These are phyloP conservation scores for Gracilinanus agilis DNA, from an alignment of 2,113 vertebrate genomes.

Conservation along the genomic window DNA sequence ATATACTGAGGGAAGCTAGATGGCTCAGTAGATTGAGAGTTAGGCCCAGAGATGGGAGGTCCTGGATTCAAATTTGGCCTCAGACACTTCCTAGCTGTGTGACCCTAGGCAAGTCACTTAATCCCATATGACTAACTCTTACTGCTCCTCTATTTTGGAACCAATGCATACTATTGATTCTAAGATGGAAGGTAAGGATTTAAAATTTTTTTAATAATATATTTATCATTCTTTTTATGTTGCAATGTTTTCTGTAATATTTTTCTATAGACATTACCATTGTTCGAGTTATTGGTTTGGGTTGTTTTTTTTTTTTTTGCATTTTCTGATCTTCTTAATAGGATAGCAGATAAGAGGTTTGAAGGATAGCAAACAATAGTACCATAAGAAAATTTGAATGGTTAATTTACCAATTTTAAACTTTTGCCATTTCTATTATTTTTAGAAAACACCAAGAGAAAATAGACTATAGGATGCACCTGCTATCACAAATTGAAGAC, in stretches of 20 bases:
- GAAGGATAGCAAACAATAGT: background rate
- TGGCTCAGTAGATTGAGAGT: too few relatives aligned
- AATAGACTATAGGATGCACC: conserved; percentile 85
- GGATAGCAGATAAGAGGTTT: too few relatives aligned
- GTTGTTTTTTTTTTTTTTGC: conserved; percentile 19
- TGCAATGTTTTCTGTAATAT: conserved; percentile 18
- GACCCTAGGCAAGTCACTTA: too few relatives aligned
- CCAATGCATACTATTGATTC: too few relatives aligned
- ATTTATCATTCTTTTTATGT: background rate
- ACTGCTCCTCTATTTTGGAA: too few relatives aligned
- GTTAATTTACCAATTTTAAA: background rate
- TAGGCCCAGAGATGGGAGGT: too few relatives aligned
- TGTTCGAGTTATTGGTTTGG: background rate
- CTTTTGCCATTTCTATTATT: conserved; percentile 16
- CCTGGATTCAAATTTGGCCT: too few relatives aligned
- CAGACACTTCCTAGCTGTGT: too few relatives aligned
- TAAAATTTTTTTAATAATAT: background rate
- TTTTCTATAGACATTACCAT: conserved; percentile 11
- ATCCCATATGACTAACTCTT: too few relatives aligned
- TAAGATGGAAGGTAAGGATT: too few relatives aligned
- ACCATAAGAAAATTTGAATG: conserved; percentile 16
- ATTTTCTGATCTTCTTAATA: background rate
- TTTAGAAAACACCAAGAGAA: conserved; percentile 81
- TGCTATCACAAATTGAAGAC: conserved; percentile 86
- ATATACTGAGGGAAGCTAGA: background rate